Evolutionary conservation across 53 echinoderm and acorn worm species (phyloP).

Genomic region (Henricia sp.): DNA sequence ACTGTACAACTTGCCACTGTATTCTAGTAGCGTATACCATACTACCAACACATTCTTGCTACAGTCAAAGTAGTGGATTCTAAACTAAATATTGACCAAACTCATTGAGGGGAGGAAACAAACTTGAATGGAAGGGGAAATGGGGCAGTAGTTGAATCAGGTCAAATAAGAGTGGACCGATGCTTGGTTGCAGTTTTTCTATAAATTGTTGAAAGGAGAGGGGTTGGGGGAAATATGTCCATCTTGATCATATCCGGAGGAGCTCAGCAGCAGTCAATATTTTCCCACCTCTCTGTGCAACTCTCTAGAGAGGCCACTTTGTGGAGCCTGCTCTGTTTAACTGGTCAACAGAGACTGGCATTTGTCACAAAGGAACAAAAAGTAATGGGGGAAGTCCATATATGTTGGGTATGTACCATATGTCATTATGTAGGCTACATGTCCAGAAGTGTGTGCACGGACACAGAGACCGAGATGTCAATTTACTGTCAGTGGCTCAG

Average conservation of each 20-base stretch:
- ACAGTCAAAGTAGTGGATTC: conserved; percentile 4
- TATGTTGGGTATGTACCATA: too few species aligned
- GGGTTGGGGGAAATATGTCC: too few species aligned
- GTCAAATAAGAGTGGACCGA: conserved; percentile 7
- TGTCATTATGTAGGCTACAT: too few species aligned
- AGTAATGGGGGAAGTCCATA: too few species aligned
- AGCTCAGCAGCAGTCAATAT: conserved; percentile 38
- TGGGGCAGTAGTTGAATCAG: conserved; percentile 24
- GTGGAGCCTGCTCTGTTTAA: conserved; percentile 10
- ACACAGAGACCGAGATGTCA: not conserved
- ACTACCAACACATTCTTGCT: conserved; percentile 4
- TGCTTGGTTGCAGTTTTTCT: not conserved
- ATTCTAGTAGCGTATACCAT: too few species aligned
- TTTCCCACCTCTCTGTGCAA: conserved; percentile 8
- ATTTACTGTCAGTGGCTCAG: conserved; percentile 6
- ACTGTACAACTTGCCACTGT: too few species aligned
- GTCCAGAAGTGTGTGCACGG: not conserved
- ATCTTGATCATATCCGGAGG: too few species aligned
- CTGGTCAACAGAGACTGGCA: not conserved
- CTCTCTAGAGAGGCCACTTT: conserved; percentile 14
- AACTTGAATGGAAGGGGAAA: conserved; percentile 24
- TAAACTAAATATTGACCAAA: conserved; percentile 45
- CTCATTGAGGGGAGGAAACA: not conserved
- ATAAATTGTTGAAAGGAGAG: too few species aligned
- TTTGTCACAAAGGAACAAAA: not conserved